A percentile compares a stretch with the other conserved stretches of the same genome.
These are phyloP conservation scores for Chaenodraco wilsoni DNA, from an alignment of 2,797 vertebrate genomes.

Conservation along the genomic window DNA sequence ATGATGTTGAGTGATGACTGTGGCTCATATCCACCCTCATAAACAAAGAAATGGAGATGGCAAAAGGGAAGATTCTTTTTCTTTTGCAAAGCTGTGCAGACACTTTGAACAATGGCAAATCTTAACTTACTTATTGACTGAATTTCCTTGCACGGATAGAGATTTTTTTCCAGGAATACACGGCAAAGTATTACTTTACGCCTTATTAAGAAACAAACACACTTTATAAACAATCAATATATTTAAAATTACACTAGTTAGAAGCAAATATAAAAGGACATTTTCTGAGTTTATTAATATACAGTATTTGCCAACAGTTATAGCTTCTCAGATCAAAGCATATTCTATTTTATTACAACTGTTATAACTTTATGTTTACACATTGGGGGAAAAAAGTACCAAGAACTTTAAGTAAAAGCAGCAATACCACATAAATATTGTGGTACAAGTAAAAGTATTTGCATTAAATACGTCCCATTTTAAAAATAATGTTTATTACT, in stretches of 20 bases:
- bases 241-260: neutral
- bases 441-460: neutral
- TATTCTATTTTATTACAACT: neutral
- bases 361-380: neutral
- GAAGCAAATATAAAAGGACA: neutral
- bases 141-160: conserved; percentile 48
- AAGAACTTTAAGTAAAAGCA: neutral
- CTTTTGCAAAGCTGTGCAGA: conserved; percentile 54
- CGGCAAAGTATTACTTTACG: conserved; percentile 4
- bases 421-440: neutral
- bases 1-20: conserved; percentile 53
- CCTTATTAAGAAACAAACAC: neutral
- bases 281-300: neutral
- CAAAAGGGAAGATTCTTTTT: conserved; percentile 48
- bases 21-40: conserved; percentile 55
- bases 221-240: neutral
- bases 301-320: neutral
- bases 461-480: neutral
- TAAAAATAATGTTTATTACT: neutral
- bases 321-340: neutral
- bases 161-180: conserved; percentile 36
- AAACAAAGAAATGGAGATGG: conserved; percentile 57
- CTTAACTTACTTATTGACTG: conserved; percentile 43
- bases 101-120: conserved; percentile 57
- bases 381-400: neutral